These are phyloP conservation scores for Ellobius talpinus DNA, from an alignment of 2,113 vertebrate genomes.

Conservation along the genomic window DNA sequence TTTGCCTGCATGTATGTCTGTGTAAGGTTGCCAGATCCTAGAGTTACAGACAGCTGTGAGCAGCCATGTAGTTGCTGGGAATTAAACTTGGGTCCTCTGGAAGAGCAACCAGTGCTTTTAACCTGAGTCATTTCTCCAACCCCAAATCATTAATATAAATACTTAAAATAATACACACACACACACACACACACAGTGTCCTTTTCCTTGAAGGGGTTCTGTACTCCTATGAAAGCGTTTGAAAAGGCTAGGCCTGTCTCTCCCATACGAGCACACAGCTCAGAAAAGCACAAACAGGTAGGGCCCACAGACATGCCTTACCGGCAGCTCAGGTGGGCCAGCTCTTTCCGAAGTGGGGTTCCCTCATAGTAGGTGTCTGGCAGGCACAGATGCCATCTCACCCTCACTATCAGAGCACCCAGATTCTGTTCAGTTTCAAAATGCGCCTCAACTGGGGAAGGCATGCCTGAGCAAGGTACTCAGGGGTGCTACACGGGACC, in stretches of 20 bases:
- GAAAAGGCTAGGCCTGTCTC: background rate
- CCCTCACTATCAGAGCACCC: background rate
- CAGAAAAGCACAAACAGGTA: background rate
- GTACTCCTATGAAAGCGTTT: background rate
- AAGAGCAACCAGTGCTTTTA: no score
- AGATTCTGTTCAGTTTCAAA: background rate
- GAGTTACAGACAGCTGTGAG: no score
- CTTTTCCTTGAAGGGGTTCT: background rate
- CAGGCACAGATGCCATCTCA: background rate
- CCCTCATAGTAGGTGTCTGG: background rate
- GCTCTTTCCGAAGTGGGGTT: background rate
- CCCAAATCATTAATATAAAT: no score
- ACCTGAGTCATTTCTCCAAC: no score
- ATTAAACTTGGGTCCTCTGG: no score
- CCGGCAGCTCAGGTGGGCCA: background rate
- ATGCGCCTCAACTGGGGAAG: background rate
- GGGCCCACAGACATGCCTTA: background rate
- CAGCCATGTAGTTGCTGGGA: no score
- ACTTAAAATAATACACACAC: no score
- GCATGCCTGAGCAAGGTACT: background rate
- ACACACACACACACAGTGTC: no score
- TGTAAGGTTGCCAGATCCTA: background rate
- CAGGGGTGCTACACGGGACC: background rate
- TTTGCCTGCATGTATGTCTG: no score
- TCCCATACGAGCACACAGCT: background rate